Base-by-base conservation (phyloP, 2,797 vertebrate species). In the Sternarchorhynchus goeldii region DNA sequence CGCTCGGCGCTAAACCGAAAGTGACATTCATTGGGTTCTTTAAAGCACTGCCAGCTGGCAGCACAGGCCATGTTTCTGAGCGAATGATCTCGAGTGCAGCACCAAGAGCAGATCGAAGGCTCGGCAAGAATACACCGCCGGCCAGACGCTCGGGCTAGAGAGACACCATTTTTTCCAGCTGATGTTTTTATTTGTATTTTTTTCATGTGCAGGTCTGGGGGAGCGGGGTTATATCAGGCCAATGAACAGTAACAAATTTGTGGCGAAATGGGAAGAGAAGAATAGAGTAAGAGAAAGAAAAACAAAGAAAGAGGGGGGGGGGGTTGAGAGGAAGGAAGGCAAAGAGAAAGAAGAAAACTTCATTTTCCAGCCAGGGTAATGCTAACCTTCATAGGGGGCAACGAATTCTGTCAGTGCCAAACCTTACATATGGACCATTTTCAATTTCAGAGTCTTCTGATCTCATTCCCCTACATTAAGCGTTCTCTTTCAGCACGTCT, bases 1-100 rank as follows among this genome's bases (percentile, higher is more conserved):
- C 70, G 25, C 32, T 32, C 7, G 12, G 55, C 59, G 41, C 74
- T 77, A 67, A 80, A 75, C 45, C 32, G n/a, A 75, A 71, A 80
- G 53, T 80, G 72, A 69, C 63, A 73, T 73, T 81, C 50, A 70
- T 18, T 66, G 32, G 56, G 59, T 62, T 36, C 66, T 82, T 81
- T 79, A 73, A 79, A 74, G 62, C 62, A n/a, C 10, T 55, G 79
- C 81, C 84, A 83, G 39, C 53, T 77, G 81, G 76, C 76, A 57
- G 21, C 20, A 29, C 18, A 31, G 53, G 25, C 56, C 34, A 12
- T 34, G 39, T 62, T 67, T 79, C 68, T 63, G 59, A 77, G 56
- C 78, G 53, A 58, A 32, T 59, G 71, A 58, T 78, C 70, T 73
- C 1, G 60, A 45, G 68, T 12, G 32, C 5, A 16, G n/a, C 25